Conservation (phyloP, 1,140 invertebrate species). For the Sarcophaga bullata region DNA sequence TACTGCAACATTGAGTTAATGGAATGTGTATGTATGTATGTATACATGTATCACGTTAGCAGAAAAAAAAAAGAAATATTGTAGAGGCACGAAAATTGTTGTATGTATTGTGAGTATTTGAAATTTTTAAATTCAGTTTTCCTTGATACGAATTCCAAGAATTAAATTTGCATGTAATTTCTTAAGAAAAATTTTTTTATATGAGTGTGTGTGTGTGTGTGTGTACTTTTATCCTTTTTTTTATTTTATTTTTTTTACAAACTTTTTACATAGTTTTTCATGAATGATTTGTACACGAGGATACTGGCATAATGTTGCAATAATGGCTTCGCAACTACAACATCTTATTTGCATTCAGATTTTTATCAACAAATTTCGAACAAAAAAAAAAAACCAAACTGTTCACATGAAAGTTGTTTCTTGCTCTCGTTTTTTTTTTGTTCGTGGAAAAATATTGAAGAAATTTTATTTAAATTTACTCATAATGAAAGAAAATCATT, state of each 20-base stretch:
- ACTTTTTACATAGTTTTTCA: not conserved
- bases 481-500: too few relatives aligned
- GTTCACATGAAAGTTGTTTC: not conserved
- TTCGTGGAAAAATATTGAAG: too few relatives aligned
- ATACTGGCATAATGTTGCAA: not conserved
- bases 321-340: not conserved
- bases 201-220: not conserved
- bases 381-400: not conserved
- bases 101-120: not conserved
- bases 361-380: not conserved
- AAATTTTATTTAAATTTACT: too few relatives aligned
- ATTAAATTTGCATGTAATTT: constrained; percentile 6
- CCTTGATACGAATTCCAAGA: constrained; percentile 3
- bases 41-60: too few relatives aligned
- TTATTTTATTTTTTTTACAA: not conserved
- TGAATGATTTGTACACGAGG: not conserved
- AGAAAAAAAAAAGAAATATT: too few relatives aligned
- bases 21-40: too few relatives aligned
- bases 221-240: not conserved
- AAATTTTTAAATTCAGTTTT: not conserved
- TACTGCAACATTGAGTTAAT: too few relatives aligned
- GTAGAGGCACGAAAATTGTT: not conserved
- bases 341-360: constrained; percentile 10
- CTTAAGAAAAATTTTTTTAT: not conserved
- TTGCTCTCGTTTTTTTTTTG: too few relatives aligned